Conservation (phyloP, 1,140 invertebrate species). For the Ditylenchus dipsaci region DNA sequence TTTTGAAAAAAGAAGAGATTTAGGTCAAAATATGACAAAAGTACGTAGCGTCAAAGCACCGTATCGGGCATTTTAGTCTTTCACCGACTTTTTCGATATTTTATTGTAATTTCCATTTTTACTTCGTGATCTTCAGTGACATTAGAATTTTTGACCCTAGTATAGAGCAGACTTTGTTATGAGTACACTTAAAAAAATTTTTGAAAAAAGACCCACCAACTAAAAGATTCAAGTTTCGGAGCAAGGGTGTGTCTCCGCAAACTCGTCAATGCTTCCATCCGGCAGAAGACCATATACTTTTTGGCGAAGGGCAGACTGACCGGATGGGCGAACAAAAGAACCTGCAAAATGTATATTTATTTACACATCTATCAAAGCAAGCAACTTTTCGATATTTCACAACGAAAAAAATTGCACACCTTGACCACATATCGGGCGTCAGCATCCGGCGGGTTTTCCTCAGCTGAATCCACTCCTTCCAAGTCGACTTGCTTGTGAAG, state of each 20-base stretch:
- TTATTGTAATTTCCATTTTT: no score
- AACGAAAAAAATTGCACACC: slow-evolving; percentile 62
- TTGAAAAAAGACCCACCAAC: slow-evolving; percentile 69
- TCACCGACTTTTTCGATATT: no score
- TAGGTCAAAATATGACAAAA: no score
- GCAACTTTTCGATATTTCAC: no score
- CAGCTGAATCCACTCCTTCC: slow-evolving; percentile 35
- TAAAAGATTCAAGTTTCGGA: slow-evolving; percentile 79
- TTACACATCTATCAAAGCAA: no score
- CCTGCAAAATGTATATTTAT: slow-evolving; percentile 62
- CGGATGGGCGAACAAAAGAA: slow-evolving; percentile 83
- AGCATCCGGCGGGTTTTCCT: slow-evolving; percentile 78
- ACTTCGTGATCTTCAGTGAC: no score
- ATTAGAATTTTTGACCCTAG: no score
- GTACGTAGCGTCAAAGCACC: no score
- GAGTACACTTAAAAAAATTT: background rate
- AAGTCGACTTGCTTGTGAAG: slow-evolving; percentile 75
- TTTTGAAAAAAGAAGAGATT: no score
- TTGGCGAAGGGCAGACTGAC: slow-evolving; percentile 76
- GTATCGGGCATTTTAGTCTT: no score
- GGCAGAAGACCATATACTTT: slow-evolving; percentile 74
- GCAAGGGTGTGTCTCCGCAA: slow-evolving; percentile 74
- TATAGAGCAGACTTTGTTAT: background rate
- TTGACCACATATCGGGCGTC: slow-evolving; percentile 88
- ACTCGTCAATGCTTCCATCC: slow-evolving; percentile 70